These are phyloP conservation scores for Mimumesa dahlbomi DNA, from an alignment of 2,888 invertebrate species.

Conservation along the genomic window DNA sequence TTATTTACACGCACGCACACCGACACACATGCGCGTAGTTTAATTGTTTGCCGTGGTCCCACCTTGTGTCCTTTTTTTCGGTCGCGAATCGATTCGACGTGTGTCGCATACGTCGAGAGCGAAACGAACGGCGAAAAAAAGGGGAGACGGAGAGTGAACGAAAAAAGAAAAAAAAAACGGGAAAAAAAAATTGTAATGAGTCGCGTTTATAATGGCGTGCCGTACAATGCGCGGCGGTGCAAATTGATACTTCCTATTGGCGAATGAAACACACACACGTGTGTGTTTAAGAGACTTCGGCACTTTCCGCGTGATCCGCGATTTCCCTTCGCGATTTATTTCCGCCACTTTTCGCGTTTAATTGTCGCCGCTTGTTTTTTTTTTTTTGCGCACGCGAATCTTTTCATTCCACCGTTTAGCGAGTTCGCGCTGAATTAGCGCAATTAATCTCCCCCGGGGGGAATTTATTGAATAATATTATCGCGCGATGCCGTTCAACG, in stretches of 20 bases:
- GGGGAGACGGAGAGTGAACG: no score
- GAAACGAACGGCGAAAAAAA: no score
- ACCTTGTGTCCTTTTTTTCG: neutral
- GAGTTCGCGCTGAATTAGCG: no score
- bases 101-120: neutral
- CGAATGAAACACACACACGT: neutral
- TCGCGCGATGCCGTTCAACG: no score
- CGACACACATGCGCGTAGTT: neutral
- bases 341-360: no score
- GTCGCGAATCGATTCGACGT: neutral
- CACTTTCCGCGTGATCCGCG: neutral
- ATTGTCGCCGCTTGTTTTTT: no score
- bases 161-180: no score
- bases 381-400: no score
- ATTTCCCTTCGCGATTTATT: no score
- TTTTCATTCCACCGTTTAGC: no score
- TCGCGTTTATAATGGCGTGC: neutral
- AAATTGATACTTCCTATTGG: constrained; percentile 1
- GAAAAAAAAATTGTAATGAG: neutral
- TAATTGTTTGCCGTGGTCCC: constrained; percentile 1
- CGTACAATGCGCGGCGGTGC: neutral
- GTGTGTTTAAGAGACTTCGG: neutral
- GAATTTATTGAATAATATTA: no score
- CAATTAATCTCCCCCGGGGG: no score
- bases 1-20: neutral